Evolutionary conservation across 2,113 vertebrate species (phyloP), one percentile per base, ranked within the genome.

Genomic region (Bubalus kerabau): DNA sequence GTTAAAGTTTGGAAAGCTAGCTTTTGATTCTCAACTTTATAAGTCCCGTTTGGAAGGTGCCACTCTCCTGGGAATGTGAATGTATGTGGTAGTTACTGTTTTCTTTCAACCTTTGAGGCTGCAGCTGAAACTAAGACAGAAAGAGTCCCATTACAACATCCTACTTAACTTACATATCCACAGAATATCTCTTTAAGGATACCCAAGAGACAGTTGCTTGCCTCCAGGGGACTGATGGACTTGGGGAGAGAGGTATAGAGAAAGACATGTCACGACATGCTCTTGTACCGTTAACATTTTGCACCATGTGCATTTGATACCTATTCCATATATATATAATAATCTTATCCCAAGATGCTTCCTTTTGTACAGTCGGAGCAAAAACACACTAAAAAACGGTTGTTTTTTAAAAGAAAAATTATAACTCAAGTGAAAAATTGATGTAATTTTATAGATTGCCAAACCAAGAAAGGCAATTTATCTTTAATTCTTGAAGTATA

Each of bases 321-420:
- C 46, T 93, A 40, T 86, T 78, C 30, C 40, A 16, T 81, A 36
- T 50, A 40, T 67, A 40, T 67, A 26, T 43, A 52, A 80, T 30
- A 67, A 71, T 89, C 82, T 67, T 84, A 32, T 52, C 67, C 32
- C 56, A 67, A 87, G 54, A n/a, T 16, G 17, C 67, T 85, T 86
- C 48, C 15, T 81, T 48, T 96, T 88, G 5, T 86, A 74, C 48
- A 93, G 26, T 67, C 28, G 17, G 50, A 84, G 32, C 59, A 93
- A 86, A 93, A 95, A 36, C 43, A 76, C 21, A 32, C 23, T 48
- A 32, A 82, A 94, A 57, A 94, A 86, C 71, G 48, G n/a, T 60
- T 83, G 43, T 59, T 91, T 86, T 95, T 92, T 80, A 87, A 93
- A 95, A 96, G 30, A n/a, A 94, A 90, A 94, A 87, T 62, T 94